Percentiles rank a stretch among this genome's conserved stretches.
These are phyloP conservation scores for Rhagoletis pomonella DNA, from an alignment of 1,140 invertebrate species.

Conservation along the genomic window DNA sequence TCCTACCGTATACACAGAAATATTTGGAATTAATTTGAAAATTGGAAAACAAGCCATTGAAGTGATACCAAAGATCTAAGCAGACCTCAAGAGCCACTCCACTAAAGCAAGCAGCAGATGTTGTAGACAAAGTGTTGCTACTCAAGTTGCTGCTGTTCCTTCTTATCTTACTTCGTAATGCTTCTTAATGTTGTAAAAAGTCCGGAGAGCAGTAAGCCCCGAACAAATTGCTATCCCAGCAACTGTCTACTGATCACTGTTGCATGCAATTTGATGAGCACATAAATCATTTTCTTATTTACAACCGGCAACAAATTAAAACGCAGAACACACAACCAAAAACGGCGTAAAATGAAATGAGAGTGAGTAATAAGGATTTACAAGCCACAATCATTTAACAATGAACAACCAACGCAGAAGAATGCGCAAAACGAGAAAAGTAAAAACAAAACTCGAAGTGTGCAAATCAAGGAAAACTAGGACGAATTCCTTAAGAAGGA, in stretches of 20 bases:
- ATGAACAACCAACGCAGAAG: not conserved
- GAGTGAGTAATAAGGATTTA: conserved; percentile 32
- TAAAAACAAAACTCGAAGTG: not conserved
- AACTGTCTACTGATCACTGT: not conserved
- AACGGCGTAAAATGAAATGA: not conserved
- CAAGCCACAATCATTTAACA: conserved; percentile 18
- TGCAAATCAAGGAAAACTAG: conserved; percentile 44
- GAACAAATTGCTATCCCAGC: not conserved
- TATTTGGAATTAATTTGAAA: no score
- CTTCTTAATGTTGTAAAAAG: not conserved
- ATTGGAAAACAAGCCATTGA: no score
- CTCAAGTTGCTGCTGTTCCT: no score
- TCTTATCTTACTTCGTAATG: no score
- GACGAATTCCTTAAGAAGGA: conserved; percentile 3
- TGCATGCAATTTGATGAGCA: not conserved
- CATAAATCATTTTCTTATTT: conserved; percentile 47
- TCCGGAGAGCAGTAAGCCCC: not conserved
- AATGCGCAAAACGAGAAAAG: not conserved
- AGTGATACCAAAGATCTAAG: no score
- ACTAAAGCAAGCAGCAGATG: no score
- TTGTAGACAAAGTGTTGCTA: no score
- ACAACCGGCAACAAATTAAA: conserved; percentile 40
- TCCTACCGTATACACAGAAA: no score
- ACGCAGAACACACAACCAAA: not conserved
- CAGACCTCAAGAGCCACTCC: no score